Evolutionary conservation across 2,888 invertebrate genomes (phyloP), one percentile per base, ranked within the genome.

Genomic region (Cistogaster globosa): DNA sequence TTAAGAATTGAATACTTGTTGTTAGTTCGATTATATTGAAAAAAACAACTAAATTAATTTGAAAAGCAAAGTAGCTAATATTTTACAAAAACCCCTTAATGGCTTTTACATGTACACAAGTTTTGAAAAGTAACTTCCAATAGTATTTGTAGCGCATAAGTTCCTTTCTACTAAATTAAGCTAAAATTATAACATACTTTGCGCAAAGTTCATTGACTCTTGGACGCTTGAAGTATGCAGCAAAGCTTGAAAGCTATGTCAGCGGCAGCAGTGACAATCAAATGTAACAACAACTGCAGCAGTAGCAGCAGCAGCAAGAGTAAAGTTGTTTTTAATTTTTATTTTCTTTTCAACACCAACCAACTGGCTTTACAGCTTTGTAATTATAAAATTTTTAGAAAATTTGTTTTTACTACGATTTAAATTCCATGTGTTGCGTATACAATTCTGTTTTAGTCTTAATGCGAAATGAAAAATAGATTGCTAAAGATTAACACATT

Each of bases 161-260:
- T 77, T 84, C 80, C 76, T 84, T 84, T 81, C 76, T 67, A 84
- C 80, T 72, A 51, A 72, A 76, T 80, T 68, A 45, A 82, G 63
- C 42, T 77, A 42, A 60, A 68, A 42, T 48, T 62, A 77, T 77
- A 84, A 67, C 32, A 78, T 48, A 75, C 65, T 85, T 82, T 36
- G 60, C 38, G 48, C 68, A 58, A 63, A 82, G 85, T 85, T 85
- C 85, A 71, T 85, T 85, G 85, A 85, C 85, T 71, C 60, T 7
- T 32, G 22, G 32, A 20, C 38, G 55, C 42, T 58, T 5, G 26
- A 62, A 26, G 63, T 38, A 7, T 16, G 60, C 55, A 75, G 45
- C 75, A 57, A 20, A 6, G 53, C 26, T 53, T 36, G 12, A 36
- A 5, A 38, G 42, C 51, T 36, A 32, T 11, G 16, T 32, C 57